A percentile compares a stretch with the other conserved stretches of the same genome.
phyloP scores from a whole-genome alignment of 2,888 invertebrate genomes.

The Polydrusus pterygomalis region DNA sequence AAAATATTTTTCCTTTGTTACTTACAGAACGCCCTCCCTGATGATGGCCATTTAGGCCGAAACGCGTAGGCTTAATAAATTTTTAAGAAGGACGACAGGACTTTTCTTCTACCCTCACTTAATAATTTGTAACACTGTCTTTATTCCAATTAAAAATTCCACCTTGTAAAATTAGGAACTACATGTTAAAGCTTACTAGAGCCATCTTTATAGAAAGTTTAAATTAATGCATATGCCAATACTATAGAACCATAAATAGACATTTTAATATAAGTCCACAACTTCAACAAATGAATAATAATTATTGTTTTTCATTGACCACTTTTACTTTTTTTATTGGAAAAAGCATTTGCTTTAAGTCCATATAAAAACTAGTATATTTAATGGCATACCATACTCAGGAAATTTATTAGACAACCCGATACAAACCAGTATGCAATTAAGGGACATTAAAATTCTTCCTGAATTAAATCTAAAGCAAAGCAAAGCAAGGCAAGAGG shows the following conservation, averaged over 20 bases:
- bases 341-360: neutral
- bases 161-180: too few relatives aligned
- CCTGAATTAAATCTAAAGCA: conserved; percentile 16
- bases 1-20: too few relatives aligned
- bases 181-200: neutral
- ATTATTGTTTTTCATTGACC: conserved; percentile 21
- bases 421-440: conserved; percentile 14
- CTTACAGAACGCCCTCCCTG: too few relatives aligned
- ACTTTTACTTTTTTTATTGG: conserved; percentile 29
- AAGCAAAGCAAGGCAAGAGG: conserved; percentile 20
- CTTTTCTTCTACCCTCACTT: too few relatives aligned
- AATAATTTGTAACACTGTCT: too few relatives aligned
- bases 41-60: too few relatives aligned
- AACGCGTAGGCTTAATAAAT: too few relatives aligned
- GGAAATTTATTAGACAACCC: conserved; percentile 26
- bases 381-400: neutral
- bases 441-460: conserved; percentile 25
- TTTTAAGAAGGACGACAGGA: too few relatives aligned
- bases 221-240: conserved; percentile 1
- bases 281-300: conserved; percentile 16
- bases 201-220: conserved; percentile 8
- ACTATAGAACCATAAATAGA: conserved; percentile 34
- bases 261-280: conserved; percentile 34
- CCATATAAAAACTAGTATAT: conserved; percentile 17
- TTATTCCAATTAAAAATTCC: too few relatives aligned